Conservation (phyloP, 1,140 invertebrate species). For the Cecropterus lyciades region DNA sequence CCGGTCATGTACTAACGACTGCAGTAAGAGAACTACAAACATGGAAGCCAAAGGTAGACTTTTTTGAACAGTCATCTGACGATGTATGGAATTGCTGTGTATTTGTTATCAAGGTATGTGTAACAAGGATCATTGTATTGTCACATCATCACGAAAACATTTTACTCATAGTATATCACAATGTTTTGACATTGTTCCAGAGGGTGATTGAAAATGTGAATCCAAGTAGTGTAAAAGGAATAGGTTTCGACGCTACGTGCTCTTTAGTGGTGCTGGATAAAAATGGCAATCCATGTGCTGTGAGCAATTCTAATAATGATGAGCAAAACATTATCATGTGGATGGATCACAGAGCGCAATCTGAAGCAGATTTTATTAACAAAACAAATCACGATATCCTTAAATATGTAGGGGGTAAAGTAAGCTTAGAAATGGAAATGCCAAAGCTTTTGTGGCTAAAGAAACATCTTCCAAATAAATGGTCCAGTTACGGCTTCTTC, state of each 20-base stretch:
- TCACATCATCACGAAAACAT: too few species aligned
- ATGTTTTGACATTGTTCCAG: constrained; percentile 79
- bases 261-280: constrained; percentile 93
- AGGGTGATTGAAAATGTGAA: constrained; percentile 85
- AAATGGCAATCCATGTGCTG: constrained; percentile 88
- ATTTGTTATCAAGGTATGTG: constrained; percentile 87
- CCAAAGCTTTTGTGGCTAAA: constrained; percentile 98
- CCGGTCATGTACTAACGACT: constrained; percentile 88
- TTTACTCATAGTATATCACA: too few species aligned
- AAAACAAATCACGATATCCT: constrained; percentile 90
- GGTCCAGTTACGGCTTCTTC: constrained; percentile 89
- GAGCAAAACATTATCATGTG: constrained; percentile 96
- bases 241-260: constrained; percentile 98
- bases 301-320: constrained; percentile 89
- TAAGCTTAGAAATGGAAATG: constrained; percentile 97
- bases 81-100: constrained; percentile 94
- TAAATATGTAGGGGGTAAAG: constrained; percentile 94
- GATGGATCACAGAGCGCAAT: constrained; percentile 97
- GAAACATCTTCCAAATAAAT: constrained; percentile 88
- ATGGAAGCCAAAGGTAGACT: constrained; percentile 90
- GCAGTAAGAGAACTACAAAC: constrained; percentile 89
- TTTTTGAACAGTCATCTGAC: constrained; percentile 96
- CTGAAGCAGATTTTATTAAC: constrained; percentile 94
- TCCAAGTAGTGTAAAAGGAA: constrained; percentile 88
- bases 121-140: neutral